Evolutionary conservation across 2,888 invertebrate genomes (phyloP).

Genomic region (Cataglyphis altisquamis): DNA sequence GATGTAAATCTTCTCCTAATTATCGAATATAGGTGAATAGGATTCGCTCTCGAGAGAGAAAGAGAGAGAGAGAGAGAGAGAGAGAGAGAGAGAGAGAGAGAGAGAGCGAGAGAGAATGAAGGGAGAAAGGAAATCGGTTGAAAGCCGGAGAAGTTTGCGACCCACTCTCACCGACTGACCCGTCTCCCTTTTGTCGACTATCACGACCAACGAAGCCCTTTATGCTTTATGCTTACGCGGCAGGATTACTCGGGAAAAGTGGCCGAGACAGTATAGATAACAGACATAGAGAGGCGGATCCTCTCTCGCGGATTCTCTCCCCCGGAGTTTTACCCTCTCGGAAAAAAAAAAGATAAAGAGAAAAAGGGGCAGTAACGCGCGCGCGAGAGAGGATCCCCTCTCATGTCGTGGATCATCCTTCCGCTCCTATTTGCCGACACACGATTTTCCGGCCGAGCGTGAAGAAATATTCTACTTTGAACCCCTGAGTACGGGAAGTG

Average conservation of each 20-base stretch:
- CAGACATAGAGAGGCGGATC: not conserved
- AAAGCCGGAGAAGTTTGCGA: constrained; percentile 16
- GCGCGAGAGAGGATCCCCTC: not conserved
- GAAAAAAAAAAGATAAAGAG: not conserved
- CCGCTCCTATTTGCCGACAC: constrained; percentile 27
- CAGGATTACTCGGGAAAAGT: constrained; percentile 60
- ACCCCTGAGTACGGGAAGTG: not conserved
- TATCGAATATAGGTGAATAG: constrained; percentile 29
- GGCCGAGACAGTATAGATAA: constrained; percentile 21
- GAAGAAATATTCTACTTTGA: constrained; percentile 49
- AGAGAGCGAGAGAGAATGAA: not conserved
- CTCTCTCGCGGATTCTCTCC: not conserved
- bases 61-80: not conserved
- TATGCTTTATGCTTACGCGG: constrained; percentile 71
- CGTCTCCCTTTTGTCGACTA: constrained; percentile 35
- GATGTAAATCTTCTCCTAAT: constrained; percentile 38
- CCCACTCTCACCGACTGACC: constrained; percentile 33
- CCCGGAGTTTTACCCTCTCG: not conserved
- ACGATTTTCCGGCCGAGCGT: constrained; percentile 26
- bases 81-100: not conserved
- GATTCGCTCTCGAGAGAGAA: constrained; percentile 5
- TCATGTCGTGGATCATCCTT: not conserved
- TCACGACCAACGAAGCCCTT: constrained; percentile 57
- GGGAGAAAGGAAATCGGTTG: constrained; percentile 25
- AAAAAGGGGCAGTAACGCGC: not conserved